Evolutionary conservation across 2,888 invertebrate genomes (phyloP), one percentile per base, ranked within the genome.

Genomic region (Mesodorylaimus sp.): DNA sequence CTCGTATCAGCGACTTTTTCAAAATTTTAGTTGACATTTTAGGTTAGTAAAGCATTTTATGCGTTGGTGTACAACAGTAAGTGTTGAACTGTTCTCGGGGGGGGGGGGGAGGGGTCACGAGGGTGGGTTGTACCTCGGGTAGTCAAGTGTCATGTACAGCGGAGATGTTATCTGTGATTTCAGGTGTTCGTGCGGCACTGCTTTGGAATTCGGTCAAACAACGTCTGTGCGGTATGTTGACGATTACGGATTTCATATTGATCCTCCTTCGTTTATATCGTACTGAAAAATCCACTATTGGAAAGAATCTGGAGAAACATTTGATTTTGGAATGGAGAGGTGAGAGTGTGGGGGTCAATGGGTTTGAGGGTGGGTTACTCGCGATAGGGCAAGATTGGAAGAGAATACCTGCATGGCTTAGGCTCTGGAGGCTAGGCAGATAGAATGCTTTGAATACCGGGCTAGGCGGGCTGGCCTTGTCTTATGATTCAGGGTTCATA

Each of bases 161-260:
- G n/a, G n/a, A n/a, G n/a, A n/a, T n/a, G n/a, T n/a, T n/a, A n/a
- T n/a, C n/a, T 37, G 2, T 25, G 16, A 21, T n/a, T 24, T 47
- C 45, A 58, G 58, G 54, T 42, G 59, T 58, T 7, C 58, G 59
- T 3, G 56, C 59, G 46, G 60, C 59, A 27, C 51, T 60, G 24
- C 50, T 60, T 5, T 58, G 56, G 7, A 55, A 57, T 42, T 52
- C 53, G 3, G 45, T 48, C 7, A 32, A 53, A 1, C 53, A 50
- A 5, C 38, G 50, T 16, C 50, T 60, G 25, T 49, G 52, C 45
- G 72, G 73, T 46, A 95, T 97, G 91, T 76, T 97, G 60, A 95
- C 95, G 57, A 95, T 97, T 63, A 95, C 97, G 49, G 95, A 97
- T 73, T 97, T 97, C 71, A 97, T 97, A 65, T 86, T 89, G 72